Evolutionary conservation across 2,888 invertebrate species (phyloP).

Genomic region (Limnephilus rhombicus): DNA sequence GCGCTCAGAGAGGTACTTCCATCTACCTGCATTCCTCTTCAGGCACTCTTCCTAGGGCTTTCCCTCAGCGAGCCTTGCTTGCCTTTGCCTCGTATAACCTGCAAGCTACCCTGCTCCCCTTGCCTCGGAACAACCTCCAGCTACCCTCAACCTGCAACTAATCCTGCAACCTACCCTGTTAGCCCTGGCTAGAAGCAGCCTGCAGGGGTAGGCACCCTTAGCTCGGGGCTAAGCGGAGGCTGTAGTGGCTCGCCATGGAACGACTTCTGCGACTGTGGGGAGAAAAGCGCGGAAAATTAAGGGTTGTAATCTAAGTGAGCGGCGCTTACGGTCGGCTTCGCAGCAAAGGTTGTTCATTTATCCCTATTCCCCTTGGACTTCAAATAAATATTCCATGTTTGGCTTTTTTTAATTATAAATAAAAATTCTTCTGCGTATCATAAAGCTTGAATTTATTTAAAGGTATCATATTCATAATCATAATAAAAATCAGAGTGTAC

Average conservation of each 20-base stretch:
- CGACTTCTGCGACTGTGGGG: constrained; percentile 19
- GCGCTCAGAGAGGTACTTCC: not conserved
- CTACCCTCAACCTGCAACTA: not conserved
- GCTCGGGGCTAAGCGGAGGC: constrained; percentile 1
- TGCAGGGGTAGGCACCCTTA: not conserved
- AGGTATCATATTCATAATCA: not conserved
- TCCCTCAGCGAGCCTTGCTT: constrained; percentile 3
- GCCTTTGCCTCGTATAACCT: not conserved
- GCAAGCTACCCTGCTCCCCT: not conserved
- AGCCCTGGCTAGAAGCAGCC: not conserved
- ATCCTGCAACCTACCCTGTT: not conserved
- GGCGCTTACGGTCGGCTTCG: not conserved
- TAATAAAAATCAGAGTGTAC: too few species aligned
- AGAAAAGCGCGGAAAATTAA: constrained; percentile 42
- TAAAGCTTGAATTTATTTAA: not conserved
- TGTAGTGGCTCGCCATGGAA: constrained; percentile 13
- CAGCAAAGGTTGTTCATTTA: not conserved
- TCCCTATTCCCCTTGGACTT: not conserved
- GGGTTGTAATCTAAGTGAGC: constrained; percentile 16
- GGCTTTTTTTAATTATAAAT: not conserved
- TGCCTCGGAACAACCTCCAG: too few species aligned
- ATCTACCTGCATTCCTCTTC: not conserved
- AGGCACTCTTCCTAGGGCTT: not conserved
- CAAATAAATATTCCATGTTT: not conserved
- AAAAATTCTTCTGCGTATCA: not conserved